Evolutionary conservation across 1,140 invertebrate species (phyloP).

Genomic region (Macrocentrus cingulum): DNA sequence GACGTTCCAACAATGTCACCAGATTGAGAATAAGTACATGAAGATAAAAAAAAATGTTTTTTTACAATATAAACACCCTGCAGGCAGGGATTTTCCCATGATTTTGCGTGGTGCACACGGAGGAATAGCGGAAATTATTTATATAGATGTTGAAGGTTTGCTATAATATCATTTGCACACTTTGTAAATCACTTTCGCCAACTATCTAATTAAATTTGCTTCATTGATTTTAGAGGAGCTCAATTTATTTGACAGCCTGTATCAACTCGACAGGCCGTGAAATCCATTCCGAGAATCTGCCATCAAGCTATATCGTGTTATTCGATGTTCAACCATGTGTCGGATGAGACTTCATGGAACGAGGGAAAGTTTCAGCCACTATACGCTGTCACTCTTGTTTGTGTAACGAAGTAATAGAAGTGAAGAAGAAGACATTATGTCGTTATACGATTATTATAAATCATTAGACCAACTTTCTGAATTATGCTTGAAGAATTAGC

Average conservation of each 20-base stretch:
- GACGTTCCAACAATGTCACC: background rate
- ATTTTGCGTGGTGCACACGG: too few relatives aligned
- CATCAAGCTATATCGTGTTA: too few relatives aligned
- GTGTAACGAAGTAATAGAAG: slow-evolving; percentile 8
- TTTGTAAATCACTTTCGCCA: background rate
- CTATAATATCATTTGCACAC: too few relatives aligned
- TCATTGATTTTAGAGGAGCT: background rate
- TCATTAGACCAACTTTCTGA: slow-evolving; percentile 11
- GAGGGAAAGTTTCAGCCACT: slow-evolving; percentile 23
- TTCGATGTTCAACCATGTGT: too few relatives aligned
- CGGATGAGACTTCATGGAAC: slow-evolving; percentile 14
- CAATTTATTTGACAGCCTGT: background rate
- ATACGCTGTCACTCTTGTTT: slow-evolving; percentile 15
- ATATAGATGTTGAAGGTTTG: too few relatives aligned
- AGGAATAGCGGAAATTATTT: too few relatives aligned
- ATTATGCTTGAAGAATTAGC: too few relatives aligned
- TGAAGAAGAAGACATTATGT: too few relatives aligned
- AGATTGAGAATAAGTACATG: background rate
- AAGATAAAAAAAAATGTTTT: background rate
- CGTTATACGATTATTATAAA: slow-evolving; percentile 4
- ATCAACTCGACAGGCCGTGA: background rate
- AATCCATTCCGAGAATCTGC: slow-evolving; percentile 12
- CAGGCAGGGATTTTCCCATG: too few relatives aligned
- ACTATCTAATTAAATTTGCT: background rate
- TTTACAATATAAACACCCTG: too few relatives aligned